A percentile compares a stretch with the other conserved stretches of the same genome.
phyloP scores from a whole-genome alignment of 2,888 invertebrate genomes.

The Tribolium freemani region DNA sequence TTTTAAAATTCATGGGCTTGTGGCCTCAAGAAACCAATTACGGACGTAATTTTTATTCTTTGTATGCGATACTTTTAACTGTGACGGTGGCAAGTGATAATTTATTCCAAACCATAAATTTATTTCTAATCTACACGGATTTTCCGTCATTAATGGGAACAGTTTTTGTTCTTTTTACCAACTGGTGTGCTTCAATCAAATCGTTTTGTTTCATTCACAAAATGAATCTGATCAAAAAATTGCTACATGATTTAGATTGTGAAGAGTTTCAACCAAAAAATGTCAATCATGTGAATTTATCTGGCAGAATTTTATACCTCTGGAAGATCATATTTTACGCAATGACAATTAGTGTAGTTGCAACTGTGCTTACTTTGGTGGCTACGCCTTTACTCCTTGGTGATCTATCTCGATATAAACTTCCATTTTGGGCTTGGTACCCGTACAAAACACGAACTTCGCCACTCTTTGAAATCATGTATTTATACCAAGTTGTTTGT shows the following conservation, averaged over 20 bases:
- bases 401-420: neutral
- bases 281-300: neutral
- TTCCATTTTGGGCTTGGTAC: constrained; percentile 26
- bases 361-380: neutral
- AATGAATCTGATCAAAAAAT: neutral
- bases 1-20: neutral
- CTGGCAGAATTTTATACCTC: no score
- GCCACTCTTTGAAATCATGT: constrained; percentile 30
- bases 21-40: neutral
- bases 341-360: neutral
- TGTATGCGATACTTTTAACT: neutral
- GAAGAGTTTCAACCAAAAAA: neutral
- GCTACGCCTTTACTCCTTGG: neutral
- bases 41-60: neutral
- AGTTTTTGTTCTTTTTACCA: neutral
- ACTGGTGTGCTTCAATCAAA: constrained; percentile 1
- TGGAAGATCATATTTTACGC: neutral
- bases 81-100: neutral
- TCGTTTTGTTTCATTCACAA: neutral
- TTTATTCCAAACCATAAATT: constrained; percentile 2
- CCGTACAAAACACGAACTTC: constrained; percentile 7
- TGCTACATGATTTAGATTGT: neutral
- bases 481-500: constrained; percentile 28
- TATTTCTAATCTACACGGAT: neutral
- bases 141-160: neutral